Evolutionary conservation across 1,140 invertebrate species (phyloP).

Genomic region (Melitaea cinxia): DNA sequence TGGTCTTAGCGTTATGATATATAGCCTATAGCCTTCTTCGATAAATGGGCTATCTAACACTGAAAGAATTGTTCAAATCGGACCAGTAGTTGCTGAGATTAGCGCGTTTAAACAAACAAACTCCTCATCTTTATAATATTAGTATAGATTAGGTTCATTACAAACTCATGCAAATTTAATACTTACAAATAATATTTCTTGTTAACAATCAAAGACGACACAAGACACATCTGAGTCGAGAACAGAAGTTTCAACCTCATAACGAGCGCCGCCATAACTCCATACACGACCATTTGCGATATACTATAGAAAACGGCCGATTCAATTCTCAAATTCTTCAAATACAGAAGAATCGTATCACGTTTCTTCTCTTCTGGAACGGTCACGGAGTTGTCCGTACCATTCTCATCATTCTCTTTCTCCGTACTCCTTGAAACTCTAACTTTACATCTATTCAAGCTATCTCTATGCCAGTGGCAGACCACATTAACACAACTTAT

Average conservation of each 20-base stretch:
- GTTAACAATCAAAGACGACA: slow-evolving; percentile 84
- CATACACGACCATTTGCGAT: slow-evolving; percentile 86
- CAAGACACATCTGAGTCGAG: slow-evolving; percentile 90
- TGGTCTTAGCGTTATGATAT: no score
- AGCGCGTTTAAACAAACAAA: no score
- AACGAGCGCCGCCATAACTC: slow-evolving; percentile 88
- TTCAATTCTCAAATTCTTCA: slow-evolving; percentile 71
- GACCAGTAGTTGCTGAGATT: no score
- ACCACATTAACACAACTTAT: slow-evolving; percentile 71
- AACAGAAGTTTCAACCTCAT: slow-evolving; percentile 94
- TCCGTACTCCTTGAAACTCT: slow-evolving; percentile 13
- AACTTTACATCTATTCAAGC: slow-evolving; percentile 32
- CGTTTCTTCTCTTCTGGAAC: slow-evolving; percentile 41
- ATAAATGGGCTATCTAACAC: no score
- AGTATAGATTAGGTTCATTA: no score
- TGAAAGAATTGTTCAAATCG: no score
- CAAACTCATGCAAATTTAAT: background rate
- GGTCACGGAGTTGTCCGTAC: slow-evolving; percentile 50
- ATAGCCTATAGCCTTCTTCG: no score
- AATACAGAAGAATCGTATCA: slow-evolving; percentile 40
- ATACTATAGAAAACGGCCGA: slow-evolving; percentile 87
- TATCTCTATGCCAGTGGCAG: slow-evolving; percentile 62
- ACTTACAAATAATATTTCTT: slow-evolving; percentile 56
- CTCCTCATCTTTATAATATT: no score
- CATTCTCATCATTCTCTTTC: slow-evolving; percentile 50